Evolutionary conservation across 1,140 invertebrate species (phyloP).

Genomic region (Ceratina australensis): DNA sequence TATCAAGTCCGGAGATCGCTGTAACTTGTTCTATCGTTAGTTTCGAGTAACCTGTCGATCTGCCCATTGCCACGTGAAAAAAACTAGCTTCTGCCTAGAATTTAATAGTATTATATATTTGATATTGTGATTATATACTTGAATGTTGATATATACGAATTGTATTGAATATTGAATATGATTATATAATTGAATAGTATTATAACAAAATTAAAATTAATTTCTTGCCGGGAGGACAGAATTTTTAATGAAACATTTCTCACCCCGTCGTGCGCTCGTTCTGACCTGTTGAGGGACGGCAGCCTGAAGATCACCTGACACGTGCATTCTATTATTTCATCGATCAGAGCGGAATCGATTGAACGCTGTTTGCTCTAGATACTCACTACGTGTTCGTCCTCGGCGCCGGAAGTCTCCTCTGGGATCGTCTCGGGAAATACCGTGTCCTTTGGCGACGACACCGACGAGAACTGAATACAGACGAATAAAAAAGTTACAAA

Average conservation of each 20-base stretch:
- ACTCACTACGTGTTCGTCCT: slow-evolving; percentile 92
- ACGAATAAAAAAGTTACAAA: slow-evolving; percentile 10
- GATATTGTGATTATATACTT: too few relatives aligned
- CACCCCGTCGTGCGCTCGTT: slow-evolving; percentile 77
- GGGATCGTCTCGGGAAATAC: slow-evolving; percentile 95
- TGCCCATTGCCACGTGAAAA: slow-evolving; percentile 81
- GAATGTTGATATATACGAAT: too few relatives aligned
- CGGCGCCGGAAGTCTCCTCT: slow-evolving; percentile 93
- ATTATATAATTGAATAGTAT: too few relatives aligned
- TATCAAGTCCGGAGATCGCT: slow-evolving; percentile 76
- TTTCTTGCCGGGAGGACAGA: too few relatives aligned
- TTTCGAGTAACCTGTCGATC: slow-evolving; percentile 74
- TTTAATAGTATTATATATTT: slow-evolving; percentile 1
- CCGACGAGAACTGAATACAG: slow-evolving; percentile 82
- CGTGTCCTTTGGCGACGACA: slow-evolving; percentile 91
- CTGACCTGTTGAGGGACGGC: slow-evolving; percentile 85
- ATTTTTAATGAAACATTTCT: too few relatives aligned
- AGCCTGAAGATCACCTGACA: slow-evolving; percentile 87
- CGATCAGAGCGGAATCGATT: background rate
- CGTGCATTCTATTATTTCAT: slow-evolving; percentile 25
- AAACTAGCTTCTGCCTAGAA: slow-evolving; percentile 81
- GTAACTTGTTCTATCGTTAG: slow-evolving; percentile 79
- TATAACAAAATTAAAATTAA: too few relatives aligned
- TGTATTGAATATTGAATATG: too few relatives aligned
- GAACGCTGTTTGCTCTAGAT: background rate